Evolutionary conservation across 2,113 vertebrate genomes (phyloP).

Genomic region (Alosa alosa): DNA sequence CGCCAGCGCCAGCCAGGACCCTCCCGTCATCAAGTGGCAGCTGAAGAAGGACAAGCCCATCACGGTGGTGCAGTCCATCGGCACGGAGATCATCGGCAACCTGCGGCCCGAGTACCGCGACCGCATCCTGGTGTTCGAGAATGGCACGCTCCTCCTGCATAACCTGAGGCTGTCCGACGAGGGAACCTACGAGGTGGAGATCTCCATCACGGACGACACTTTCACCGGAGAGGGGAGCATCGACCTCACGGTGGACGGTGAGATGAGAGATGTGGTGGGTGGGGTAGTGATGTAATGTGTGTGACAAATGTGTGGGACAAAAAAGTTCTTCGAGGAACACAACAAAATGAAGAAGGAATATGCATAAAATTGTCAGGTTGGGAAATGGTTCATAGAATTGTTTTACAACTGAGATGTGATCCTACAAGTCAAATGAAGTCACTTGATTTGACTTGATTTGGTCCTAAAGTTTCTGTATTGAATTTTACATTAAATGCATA

Average conservation of each 20-base stretch:
- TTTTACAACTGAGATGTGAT: not conserved
- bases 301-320: not conserved
- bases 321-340: not conserved
- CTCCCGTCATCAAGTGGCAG: conserved; percentile 94
- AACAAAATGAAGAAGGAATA: not conserved
- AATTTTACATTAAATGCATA: not conserved
- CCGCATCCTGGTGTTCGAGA: conserved; percentile 90
- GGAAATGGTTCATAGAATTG: not conserved
- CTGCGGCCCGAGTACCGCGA: conserved; percentile 86
- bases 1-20: conserved; percentile 82
- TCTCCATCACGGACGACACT: conserved; percentile 93
- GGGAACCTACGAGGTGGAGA: conserved; percentile 90
- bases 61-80: conserved; percentile 91
- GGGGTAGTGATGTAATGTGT: not conserved
- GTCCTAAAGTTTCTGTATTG: not conserved
- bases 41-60: conserved; percentile 84
- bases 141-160: conserved; percentile 89
- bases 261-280: conserved; percentile 27
- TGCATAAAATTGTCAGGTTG: not conserved
- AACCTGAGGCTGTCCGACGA: conserved; percentile 85
- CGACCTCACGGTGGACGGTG: conserved; percentile 92
- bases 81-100: conserved; percentile 91
- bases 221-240: conserved; percentile 91
- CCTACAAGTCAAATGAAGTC: not conserved
- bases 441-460: too few species aligned